Evolutionary conservation across 2,888 invertebrate genomes (phyloP), one percentile per base, ranked within the genome.

Genomic region (Pristionchus arcanus): DNA sequence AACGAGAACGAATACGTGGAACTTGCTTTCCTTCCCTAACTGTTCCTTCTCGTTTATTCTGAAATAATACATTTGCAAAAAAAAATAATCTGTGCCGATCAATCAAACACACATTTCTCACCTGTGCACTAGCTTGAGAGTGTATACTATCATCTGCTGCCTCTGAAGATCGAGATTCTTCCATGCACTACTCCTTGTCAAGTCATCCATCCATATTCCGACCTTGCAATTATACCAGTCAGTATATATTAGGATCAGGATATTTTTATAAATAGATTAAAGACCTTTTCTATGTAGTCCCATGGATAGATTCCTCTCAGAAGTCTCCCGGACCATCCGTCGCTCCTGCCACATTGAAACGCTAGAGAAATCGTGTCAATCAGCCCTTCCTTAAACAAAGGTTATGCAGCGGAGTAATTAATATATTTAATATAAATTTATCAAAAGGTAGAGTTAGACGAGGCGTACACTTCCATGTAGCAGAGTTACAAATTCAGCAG

Each of bases 1-100:
- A 59, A 99, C 96, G 95, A 98, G 98, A 93, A 98, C 97, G 95
- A 99, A 98, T 68, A 98, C 96, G 96, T 99, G 98, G 95, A 99
- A 98, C 96, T 98, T 98, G 87, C 98, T 98, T 96, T 99, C 99
- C 95, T 99, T 99, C 89, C 99, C 99, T 37, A 98, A 96, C n/a
- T 97, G 96, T 94, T 97, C 97, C 89, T 97, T 97, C 0, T 97
- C 97, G 86, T 97, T 97, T 91, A 99, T 97, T 95, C 98, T 98
- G 42, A 90, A 89, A n/a, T 55, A 89, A 66, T 83, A 59, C 83
- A 59, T 37, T 68, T 90, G 25, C 49, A 4, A 3, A 83, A 25
- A 15, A 90, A 83, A 49, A 19, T 25, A 9, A 49, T 49, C 42
- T 49, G 0, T 0, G 9, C 42, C 42, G 42, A 49, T 11, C 42